Evolutionary conservation across 2,888 invertebrate species (phyloP).

Genomic region (Graphium colonna): DNA sequence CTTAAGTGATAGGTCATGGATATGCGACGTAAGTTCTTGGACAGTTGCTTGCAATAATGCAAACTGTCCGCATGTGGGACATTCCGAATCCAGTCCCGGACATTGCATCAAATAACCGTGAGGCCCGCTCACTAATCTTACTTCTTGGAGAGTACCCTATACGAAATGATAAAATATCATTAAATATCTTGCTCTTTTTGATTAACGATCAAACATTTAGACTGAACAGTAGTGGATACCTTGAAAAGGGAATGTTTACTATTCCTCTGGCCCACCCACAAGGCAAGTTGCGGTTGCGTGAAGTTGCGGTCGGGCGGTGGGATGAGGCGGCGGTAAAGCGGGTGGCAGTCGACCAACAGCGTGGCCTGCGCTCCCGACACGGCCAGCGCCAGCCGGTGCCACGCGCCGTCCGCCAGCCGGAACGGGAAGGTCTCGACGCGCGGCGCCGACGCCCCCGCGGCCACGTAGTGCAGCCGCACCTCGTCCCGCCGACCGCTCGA

Average conservation of each 20-base stretch:
- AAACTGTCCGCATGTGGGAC: conserved; percentile 95
- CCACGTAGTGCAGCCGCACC: conserved; percentile 90
- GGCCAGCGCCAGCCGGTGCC: conserved; percentile 92
- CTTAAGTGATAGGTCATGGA: conserved; percentile 91
- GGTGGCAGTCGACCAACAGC: conserved; percentile 92
- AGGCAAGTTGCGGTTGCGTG: conserved; percentile 84
- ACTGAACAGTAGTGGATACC: conserved; percentile 73
- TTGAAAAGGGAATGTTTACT: conserved; percentile 92
- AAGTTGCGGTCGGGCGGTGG: conserved; percentile 89
- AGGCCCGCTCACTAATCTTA: conserved; percentile 90
- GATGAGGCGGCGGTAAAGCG: conserved; percentile 89
- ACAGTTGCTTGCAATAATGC: conserved; percentile 90
- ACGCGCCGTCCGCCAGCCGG: conserved; percentile 91
- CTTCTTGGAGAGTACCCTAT: conserved; percentile 93
- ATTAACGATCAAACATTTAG: no score
- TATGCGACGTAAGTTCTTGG: conserved; percentile 88
- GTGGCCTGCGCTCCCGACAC: conserved; percentile 91
- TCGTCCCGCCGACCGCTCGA: conserved; percentile 93
- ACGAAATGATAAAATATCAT: conserved; percentile 25
- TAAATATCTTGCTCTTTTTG: background rate
- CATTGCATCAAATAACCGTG: conserved; percentile 93
- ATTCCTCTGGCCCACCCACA: conserved; percentile 94
- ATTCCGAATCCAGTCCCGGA: conserved; percentile 91
- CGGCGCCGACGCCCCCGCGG: conserved; percentile 81
- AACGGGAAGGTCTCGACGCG: conserved; percentile 93